These are phyloP conservation scores for Corapipo altera DNA, from an alignment of 2,113 vertebrate genomes.

Conservation along the genomic window DNA sequence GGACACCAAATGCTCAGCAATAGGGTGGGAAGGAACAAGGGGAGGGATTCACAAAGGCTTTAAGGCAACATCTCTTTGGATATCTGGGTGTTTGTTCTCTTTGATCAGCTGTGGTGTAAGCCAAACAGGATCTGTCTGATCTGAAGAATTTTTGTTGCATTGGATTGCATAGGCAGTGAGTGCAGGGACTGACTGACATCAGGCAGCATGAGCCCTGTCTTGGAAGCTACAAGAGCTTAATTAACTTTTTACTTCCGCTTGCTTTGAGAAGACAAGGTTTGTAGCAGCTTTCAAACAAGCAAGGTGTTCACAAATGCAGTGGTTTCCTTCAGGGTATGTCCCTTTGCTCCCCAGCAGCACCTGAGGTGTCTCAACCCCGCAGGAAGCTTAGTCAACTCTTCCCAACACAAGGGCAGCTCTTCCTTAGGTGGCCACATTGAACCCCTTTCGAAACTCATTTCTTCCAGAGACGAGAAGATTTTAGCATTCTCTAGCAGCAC, in stretches of 20 bases:
- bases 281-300: background rate
- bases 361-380: background rate
- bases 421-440: background rate
- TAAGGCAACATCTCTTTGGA: background rate
- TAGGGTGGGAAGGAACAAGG: rapidly evolving
- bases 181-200: background rate
- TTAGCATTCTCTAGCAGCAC: background rate
- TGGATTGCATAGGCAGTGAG: background rate
- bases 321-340: background rate
- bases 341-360: background rate
- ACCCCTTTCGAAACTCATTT: background rate
- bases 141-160: background rate
- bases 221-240: background rate
- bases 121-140: background rate
- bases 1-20: rapidly evolving
- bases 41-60: background rate
- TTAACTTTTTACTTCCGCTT: background rate
- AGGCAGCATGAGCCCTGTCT: background rate
- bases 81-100: background rate
- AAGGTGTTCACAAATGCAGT: rapidly evolving
- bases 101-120: background rate
- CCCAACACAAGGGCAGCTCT: background rate
- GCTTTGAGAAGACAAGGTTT: background rate
- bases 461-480: background rate
- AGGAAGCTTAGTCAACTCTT: background rate